phyloP scores from a whole-genome alignment of 2,888 invertebrate genomes.

The Drosophila colorata region DNA sequence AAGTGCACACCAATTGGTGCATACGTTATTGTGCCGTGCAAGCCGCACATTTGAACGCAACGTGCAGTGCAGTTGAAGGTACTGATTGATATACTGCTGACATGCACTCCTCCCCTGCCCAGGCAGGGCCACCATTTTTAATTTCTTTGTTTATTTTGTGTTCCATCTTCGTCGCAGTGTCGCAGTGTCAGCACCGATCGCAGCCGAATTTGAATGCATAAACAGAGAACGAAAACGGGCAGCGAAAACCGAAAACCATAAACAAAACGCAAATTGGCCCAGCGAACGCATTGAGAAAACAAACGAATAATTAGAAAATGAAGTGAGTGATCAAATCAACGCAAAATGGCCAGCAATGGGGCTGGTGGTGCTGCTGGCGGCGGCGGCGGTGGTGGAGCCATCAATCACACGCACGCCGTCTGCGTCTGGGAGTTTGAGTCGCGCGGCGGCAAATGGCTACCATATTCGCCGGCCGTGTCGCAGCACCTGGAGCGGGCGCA shows the following conservation, averaged over 20 bases:
- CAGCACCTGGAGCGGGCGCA: slow-evolving; percentile 94
- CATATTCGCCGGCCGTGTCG: slow-evolving; percentile 93
- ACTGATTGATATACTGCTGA: slow-evolving; percentile 28
- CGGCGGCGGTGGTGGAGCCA: slow-evolving; percentile 30
- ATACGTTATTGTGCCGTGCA: slow-evolving; percentile 20
- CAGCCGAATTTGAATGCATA: slow-evolving; percentile 53
- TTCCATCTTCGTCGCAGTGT: slow-evolving; percentile 75
- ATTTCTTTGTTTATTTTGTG: slow-evolving; percentile 83
- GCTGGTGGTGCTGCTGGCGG: slow-evolving; percentile 41
- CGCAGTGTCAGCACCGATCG: slow-evolving; percentile 46
- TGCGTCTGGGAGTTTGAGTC: slow-evolving; percentile 85
- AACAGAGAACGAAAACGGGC: slow-evolving; percentile 34
- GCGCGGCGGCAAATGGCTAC: slow-evolving; percentile 89
- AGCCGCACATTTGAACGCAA: slow-evolving; percentile 1
- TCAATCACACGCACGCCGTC: slow-evolving; percentile 83
- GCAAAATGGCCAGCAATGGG: slow-evolving; percentile 58
- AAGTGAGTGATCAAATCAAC: slow-evolving; percentile 47
- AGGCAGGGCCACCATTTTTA: slow-evolving; percentile 79
- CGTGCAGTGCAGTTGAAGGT: slow-evolving; percentile 25
- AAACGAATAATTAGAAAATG: slow-evolving; percentile 44
- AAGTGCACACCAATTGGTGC: slow-evolving; percentile 24
- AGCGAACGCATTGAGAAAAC: slow-evolving; percentile 19
- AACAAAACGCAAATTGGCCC: slow-evolving; percentile 25
- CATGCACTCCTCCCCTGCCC: slow-evolving; percentile 46
- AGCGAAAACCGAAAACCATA: slow-evolving; percentile 16